These are phyloP conservation scores for Netta rufina DNA, from an alignment of 2,797 vertebrate species.

Conservation along the genomic window DNA sequence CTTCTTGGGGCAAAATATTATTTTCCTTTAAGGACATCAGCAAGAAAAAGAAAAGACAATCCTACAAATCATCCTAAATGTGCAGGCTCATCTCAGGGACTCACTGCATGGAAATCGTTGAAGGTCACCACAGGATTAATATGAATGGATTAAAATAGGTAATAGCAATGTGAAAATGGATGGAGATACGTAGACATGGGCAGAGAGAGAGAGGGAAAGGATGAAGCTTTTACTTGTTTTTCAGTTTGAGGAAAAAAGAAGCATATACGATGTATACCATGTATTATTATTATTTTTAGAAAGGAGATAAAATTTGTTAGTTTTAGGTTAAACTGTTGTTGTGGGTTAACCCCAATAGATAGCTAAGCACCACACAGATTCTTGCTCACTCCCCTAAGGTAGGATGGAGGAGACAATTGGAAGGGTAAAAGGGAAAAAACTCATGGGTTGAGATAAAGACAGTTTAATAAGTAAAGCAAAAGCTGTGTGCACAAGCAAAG, in stretches of 20 bases:
- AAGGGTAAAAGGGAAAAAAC: background rate
- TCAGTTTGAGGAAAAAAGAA: background rate
- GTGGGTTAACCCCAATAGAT: background rate
- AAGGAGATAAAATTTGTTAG: background rate
- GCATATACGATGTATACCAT: background rate
- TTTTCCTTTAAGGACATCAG: slow-evolving; percentile 15
- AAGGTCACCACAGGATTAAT: slow-evolving; percentile 38
- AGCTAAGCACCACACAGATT: too few species aligned
- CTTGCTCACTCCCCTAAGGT: background rate
- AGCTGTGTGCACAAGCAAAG: background rate
- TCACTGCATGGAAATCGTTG: background rate
- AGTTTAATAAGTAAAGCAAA: background rate
- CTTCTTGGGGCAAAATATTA: background rate
- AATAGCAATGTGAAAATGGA: slow-evolving; percentile 13
- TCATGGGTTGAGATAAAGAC: background rate
- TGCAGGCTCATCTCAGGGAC: background rate
- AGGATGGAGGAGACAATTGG: background rate
- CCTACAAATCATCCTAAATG: slow-evolving; percentile 22
- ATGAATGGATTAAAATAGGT: slow-evolving; percentile 30
- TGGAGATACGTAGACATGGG: background rate
- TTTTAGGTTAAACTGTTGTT: background rate
- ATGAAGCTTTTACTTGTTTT: slow-evolving; percentile 28
- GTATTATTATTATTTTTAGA: background rate
- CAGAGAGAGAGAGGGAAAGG: background rate
- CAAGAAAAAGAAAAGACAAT: background rate